Evolutionary conservation across 2,888 invertebrate species (phyloP).

Genomic region (Aphidius colemani): DNA sequence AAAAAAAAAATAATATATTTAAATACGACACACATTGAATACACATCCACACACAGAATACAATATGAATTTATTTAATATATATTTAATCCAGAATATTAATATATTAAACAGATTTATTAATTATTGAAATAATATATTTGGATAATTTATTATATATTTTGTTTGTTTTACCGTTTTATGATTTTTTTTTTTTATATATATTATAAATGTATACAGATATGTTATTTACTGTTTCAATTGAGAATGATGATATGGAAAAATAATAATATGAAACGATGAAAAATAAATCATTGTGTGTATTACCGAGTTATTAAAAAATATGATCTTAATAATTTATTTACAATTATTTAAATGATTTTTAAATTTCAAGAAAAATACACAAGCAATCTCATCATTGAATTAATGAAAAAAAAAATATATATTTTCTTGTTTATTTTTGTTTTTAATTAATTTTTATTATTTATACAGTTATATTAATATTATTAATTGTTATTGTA

Average conservation of each 20-base stretch:
- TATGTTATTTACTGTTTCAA: conserved; percentile 35
- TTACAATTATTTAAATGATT: too few species aligned
- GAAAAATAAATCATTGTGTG: too few species aligned
- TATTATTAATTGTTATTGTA: too few species aligned
- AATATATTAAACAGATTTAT: conserved; percentile 58
- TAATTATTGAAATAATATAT: conserved; percentile 54
- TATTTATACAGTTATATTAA: too few species aligned
- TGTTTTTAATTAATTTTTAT: too few species aligned
- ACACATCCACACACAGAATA: conserved; percentile 45
- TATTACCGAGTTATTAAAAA: too few species aligned
- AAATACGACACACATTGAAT: conserved; percentile 12
- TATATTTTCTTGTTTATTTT: too few species aligned
- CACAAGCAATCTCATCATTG: too few species aligned
- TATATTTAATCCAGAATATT: conserved; percentile 52
- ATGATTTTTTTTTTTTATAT: conserved; percentile 48
- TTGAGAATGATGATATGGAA: neutral
- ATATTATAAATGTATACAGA: conserved; percentile 42
- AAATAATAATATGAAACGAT: too few species aligned
- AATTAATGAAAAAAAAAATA: too few species aligned
- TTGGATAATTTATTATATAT: conserved; percentile 59
- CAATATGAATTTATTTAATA: conserved; percentile 45
- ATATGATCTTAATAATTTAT: too few species aligned
- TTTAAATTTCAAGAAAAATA: too few species aligned
- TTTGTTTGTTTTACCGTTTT: conserved; percentile 59
- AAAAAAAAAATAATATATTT: conserved; percentile 21